A percentile compares a stretch with the other conserved stretches of the same genome.
phyloP scores from a whole-genome alignment of 2,797 vertebrate species.

The Phoeniculus purpureus region DNA sequence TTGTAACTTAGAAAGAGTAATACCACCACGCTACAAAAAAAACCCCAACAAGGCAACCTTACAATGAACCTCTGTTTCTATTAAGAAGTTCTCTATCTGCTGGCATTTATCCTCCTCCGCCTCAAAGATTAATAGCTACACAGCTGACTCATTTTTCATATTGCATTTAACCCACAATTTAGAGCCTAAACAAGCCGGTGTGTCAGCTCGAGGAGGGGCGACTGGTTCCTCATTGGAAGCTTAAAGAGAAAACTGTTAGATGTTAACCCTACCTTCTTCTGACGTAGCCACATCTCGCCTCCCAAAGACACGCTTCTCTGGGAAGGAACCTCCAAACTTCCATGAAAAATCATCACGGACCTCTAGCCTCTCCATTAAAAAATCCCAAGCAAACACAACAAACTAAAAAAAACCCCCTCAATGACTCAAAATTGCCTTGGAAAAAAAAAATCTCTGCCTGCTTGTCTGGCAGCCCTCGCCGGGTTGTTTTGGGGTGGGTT shows the following conservation, averaged over 20 bases:
- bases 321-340: slow-evolving; percentile 55
- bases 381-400: not conserved
- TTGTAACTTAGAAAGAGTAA: slow-evolving; percentile 62
- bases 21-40: not conserved
- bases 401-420: not conserved
- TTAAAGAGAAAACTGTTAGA: not conserved
- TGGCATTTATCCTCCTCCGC: slow-evolving; percentile 62
- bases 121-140: slow-evolving; percentile 67
- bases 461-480: slow-evolving; percentile 23
- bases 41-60: not conserved
- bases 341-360: slow-evolving; percentile 39
- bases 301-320: slow-evolving; percentile 59
- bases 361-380: slow-evolving; percentile 52
- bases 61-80: slow-evolving; percentile 51
- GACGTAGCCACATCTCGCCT: slow-evolving; percentile 37
- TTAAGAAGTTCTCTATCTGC: slow-evolving; percentile 61
- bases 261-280: slow-evolving; percentile 68
- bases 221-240: not conserved
- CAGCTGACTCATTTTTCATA: slow-evolving; percentile 65
- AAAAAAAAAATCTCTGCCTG: slow-evolving; percentile 39
- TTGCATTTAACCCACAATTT: slow-evolving; percentile 64
- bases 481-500: not conserved
- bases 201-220: slow-evolving; percentile 18
- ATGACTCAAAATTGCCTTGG: not conserved
- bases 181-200: slow-evolving; percentile 34